Conservation (phyloP, 2,888 invertebrate species). For the Alentia gelatinosa region DNA sequence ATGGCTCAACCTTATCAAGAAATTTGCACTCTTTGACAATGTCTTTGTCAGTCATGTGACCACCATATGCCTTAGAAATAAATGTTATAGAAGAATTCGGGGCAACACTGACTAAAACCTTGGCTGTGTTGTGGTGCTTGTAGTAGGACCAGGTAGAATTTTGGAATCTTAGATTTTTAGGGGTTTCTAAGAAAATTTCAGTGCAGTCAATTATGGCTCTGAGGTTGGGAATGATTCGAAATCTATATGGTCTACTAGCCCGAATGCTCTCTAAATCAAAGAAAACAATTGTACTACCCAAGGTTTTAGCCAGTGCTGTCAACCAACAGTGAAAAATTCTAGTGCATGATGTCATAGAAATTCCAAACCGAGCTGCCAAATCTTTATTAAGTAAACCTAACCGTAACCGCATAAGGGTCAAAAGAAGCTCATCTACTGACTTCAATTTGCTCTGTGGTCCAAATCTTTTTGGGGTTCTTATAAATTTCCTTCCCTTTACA, state of each 20-base stretch:
- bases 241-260: background rate
- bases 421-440: constrained; percentile 5
- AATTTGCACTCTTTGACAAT: background rate
- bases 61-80: background rate
- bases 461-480: background rate
- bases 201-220: background rate
- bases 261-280: background rate
- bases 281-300: background rate
- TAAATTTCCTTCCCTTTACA: background rate
- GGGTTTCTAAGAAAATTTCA: background rate
- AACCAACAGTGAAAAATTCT: background rate
- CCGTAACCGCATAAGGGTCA: background rate
- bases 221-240: background rate
- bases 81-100: background rate
- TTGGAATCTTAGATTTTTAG: background rate
- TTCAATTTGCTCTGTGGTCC: background rate
- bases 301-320: background rate
- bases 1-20: background rate
- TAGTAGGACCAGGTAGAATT: background rate
- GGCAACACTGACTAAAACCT: too few relatives aligned
- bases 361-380: background rate
- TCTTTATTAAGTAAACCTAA: constrained; percentile 9
- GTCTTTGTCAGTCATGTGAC: background rate
- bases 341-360: background rate
- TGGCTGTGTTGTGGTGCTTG: background rate